These are phyloP conservation scores for Aethes cnicana DNA, from an alignment of 2,888 invertebrate species.

Conservation along the genomic window DNA sequence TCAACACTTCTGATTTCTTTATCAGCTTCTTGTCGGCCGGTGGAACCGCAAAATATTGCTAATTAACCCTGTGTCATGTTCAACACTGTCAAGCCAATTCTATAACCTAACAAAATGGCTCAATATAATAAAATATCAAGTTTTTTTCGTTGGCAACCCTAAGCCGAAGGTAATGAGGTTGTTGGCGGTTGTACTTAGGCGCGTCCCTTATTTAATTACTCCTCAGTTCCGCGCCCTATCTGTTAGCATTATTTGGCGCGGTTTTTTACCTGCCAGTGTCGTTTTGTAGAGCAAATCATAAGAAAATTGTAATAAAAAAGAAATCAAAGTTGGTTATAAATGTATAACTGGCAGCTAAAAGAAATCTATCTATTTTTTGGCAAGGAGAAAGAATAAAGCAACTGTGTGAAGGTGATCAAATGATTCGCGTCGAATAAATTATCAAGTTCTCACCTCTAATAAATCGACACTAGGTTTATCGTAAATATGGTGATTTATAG, in stretches of 20 bases:
- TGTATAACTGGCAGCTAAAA: background rate
- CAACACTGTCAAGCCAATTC: background rate
- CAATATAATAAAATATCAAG: background rate
- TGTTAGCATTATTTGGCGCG: background rate
- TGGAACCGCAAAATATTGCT: constrained; percentile 8
- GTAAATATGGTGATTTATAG: no score
- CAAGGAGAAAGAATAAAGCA: no score
- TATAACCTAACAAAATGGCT: background rate
- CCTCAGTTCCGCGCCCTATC: constrained; percentile 33
- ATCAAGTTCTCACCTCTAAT: constrained; percentile 9
- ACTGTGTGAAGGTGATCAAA: no score
- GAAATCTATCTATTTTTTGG: no score
- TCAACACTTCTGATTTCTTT: constrained; percentile 10
- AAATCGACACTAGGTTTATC: constrained; percentile 2
- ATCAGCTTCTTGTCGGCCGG: constrained; percentile 14
- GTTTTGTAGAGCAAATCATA: background rate
- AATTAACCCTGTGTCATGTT: constrained; percentile 18
- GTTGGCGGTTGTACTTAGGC: constrained; percentile 65
- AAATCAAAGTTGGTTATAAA: no score
- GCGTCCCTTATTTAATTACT: constrained; percentile 61
- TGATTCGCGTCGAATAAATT: no score
- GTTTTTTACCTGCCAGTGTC: background rate
- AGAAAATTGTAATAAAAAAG: no score
- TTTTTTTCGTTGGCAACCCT: constrained; percentile 45
- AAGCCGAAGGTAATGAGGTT: constrained; percentile 65